Percentiles rank a stretch among this genome's conserved stretches.
Evolutionary conservation across 2,888 invertebrate species (phyloP).

Genomic region (Lasioglossum leucozonium): DNA sequence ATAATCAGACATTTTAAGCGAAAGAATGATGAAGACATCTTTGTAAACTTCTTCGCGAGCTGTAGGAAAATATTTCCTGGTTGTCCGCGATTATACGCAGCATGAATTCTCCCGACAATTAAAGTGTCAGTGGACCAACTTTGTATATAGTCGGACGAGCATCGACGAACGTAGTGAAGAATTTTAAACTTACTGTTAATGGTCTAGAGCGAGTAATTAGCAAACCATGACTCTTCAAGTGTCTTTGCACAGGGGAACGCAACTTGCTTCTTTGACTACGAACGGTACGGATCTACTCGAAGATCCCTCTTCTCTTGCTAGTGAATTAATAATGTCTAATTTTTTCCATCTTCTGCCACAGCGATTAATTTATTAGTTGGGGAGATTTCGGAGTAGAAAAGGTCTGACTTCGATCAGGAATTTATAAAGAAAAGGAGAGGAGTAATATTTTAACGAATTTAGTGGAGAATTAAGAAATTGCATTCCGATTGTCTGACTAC

Average conservation of each 20-base stretch:
- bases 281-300: not conserved
- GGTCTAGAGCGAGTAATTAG: no score
- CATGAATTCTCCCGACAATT: no score
- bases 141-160: no score
- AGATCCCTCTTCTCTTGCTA: not conserved
- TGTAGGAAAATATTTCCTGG: no score
- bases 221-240: not conserved
- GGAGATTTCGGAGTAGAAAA: not conserved
- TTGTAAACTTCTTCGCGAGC: no score
- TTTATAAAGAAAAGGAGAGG: not conserved
- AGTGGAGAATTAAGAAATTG: not conserved
- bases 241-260: not conserved
- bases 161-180: no score
- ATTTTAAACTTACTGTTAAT: no score
- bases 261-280: not conserved
- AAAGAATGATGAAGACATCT: not conserved
- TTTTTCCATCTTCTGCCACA: not conserved
- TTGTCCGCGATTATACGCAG: no score
- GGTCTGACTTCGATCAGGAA: not conserved
- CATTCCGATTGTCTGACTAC: not conserved
- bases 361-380: not conserved
- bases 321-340: not conserved
- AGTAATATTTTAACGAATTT: no score
- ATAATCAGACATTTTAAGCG: not conserved
- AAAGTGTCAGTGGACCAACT: no score